Evolutionary conservation across 2,113 vertebrate species (phyloP).

Genomic region (Gasterosteus aculeatus): DNA sequence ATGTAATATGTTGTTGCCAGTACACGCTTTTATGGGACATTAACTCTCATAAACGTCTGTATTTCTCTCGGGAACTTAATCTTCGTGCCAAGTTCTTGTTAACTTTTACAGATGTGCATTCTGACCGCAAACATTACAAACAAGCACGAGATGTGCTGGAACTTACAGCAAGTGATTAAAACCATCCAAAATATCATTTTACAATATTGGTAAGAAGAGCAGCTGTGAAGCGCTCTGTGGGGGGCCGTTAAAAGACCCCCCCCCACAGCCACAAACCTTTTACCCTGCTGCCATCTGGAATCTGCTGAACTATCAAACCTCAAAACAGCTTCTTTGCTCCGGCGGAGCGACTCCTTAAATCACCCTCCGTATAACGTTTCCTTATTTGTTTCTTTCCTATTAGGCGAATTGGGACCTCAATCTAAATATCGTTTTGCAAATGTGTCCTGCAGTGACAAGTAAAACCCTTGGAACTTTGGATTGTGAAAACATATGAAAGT

Average conservation of each 20-base stretch:
- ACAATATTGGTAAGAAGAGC: neutral
- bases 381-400: neutral
- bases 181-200: too few relatives aligned
- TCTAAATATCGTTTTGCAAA: neutral
- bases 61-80: too few relatives aligned
- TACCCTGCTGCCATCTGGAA: neutral
- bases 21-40: too few relatives aligned
- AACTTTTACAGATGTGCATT: too few relatives aligned
- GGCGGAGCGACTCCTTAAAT: neutral
- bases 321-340: neutral
- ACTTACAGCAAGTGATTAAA: too few relatives aligned
- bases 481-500: neutral
- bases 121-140: neutral
- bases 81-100: too few relatives aligned
- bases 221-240: neutral
- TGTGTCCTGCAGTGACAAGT: neutral
- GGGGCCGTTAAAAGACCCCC: neutral
- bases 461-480: neutral
- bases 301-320: neutral
- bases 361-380: neutral
- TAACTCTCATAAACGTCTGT: too few relatives aligned
- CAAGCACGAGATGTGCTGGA: neutral
- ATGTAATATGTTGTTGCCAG: too few relatives aligned
- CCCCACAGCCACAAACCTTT: neutral
- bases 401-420: neutral